phyloP scores from a whole-genome alignment of 2,888 invertebrate species.

The Lasius platythorax region DNA sequence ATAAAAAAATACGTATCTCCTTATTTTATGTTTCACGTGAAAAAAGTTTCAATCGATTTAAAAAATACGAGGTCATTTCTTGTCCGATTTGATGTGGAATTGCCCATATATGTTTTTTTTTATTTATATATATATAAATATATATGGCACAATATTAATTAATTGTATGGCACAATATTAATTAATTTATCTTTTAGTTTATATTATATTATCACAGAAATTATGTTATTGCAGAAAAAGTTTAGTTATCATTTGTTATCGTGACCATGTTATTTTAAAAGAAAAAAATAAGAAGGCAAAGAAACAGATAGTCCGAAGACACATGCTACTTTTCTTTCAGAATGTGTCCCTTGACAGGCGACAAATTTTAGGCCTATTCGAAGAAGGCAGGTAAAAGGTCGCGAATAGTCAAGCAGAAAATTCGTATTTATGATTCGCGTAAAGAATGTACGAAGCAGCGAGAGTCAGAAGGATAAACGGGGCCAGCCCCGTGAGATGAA shows the following conservation, averaged over 20 bases:
- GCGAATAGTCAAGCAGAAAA: conserved; percentile 58
- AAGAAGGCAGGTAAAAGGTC: conserved; percentile 17
- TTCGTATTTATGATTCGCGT: conserved; percentile 72
- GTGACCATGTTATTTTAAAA: neutral
- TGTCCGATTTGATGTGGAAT: too few relatives aligned
- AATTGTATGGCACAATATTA: neutral
- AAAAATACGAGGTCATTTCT: too few relatives aligned
- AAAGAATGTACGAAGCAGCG: conserved; percentile 62
- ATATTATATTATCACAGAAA: neutral
- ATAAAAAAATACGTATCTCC: too few relatives aligned
- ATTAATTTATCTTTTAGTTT: neutral
- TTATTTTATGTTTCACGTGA: too few relatives aligned
- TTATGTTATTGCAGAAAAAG: neutral
- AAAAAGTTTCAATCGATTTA: too few relatives aligned
- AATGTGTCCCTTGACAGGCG: conserved; percentile 23
- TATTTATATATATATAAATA: neutral
- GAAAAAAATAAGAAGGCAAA: neutral
- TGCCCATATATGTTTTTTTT: too few relatives aligned
- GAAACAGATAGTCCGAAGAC: neutral
- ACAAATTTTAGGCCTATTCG: conserved; percentile 51
- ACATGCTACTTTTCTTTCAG: conserved; percentile 11
- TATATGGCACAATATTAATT: neutral
- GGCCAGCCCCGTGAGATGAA: conserved; percentile 28
- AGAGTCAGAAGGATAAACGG: conserved; percentile 44
- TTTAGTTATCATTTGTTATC: neutral